Percentiles rank a stretch among this genome's conserved stretches.
Conservation (phyloP, 2,888 invertebrate species). For the Pantelozetes paolii region DNA sequence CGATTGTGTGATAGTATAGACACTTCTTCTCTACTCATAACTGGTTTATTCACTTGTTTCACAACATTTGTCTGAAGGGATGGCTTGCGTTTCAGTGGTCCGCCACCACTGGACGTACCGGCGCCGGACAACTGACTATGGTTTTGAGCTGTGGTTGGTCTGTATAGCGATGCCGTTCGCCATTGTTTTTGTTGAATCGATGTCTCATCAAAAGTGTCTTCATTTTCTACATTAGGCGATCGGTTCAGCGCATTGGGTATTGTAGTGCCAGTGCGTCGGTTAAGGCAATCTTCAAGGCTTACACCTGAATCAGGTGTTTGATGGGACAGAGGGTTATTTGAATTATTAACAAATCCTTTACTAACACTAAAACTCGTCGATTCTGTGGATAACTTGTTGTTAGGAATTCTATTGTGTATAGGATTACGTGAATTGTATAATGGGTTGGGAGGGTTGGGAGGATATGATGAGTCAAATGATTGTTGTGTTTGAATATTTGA, state of each 20-base stretch:
- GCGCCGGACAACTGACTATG: not conserved
- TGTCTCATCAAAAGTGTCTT: constrained; percentile 31
- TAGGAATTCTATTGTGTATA: constrained; percentile 1
- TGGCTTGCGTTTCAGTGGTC: constrained; percentile 81
- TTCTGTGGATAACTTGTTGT: constrained; percentile 1
- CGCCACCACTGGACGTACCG: constrained; percentile 43
- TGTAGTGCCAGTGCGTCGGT: constrained; percentile 9
- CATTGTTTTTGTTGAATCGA: constrained; percentile 23
- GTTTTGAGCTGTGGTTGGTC: constrained; percentile 40
- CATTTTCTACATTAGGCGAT: constrained; percentile 9
- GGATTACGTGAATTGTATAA: constrained; percentile 1
- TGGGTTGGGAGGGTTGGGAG: not conserved
- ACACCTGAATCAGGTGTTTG: constrained; percentile 12
- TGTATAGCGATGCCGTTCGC: constrained; percentile 44
- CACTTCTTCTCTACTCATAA: constrained; percentile 90
- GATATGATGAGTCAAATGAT: constrained; percentile 1
- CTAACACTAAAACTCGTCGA: not conserved
- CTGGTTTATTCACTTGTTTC: constrained; percentile 67
- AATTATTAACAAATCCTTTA: not conserved
- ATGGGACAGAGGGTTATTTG: not conserved
- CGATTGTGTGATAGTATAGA: constrained; percentile 63
- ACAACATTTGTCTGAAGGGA: constrained; percentile 81
- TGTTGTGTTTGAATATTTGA: constrained; percentile 24
- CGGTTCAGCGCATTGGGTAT: constrained; percentile 12
- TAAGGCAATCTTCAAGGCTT: constrained; percentile 35